Conservation (phyloP, 2,888 invertebrate species). For the Laspeyria flexula region DNA sequence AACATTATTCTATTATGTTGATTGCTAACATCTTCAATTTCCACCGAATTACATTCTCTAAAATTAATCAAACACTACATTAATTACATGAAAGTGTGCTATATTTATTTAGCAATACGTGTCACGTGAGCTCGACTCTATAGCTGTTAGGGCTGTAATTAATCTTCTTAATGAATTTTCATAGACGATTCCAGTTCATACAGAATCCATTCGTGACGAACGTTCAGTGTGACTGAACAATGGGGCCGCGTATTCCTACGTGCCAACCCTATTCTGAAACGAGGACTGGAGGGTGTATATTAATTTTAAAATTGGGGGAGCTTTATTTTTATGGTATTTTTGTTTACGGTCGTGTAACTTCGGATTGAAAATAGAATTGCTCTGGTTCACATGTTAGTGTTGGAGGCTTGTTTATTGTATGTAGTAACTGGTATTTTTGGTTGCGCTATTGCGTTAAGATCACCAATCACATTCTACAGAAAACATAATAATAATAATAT, state of each 20-base stretch:
- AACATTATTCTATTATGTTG: no score
- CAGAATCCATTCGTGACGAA: constrained; percentile 47
- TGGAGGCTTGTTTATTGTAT: no score
- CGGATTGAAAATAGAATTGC: constrained; percentile 3
- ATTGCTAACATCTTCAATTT: not conserved
- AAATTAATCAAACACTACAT: not conserved
- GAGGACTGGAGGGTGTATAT: constrained; percentile 1
- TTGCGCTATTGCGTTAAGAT: no score
- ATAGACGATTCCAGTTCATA: constrained; percentile 52
- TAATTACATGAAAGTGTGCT: constrained; percentile 3
- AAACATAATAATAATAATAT: no score
- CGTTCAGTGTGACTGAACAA: constrained; percentile 54
- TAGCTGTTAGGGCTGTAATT: constrained; percentile 52
- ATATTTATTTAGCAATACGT: constrained; percentile 47
- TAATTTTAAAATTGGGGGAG: constrained; percentile 14
- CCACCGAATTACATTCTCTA: not conserved
- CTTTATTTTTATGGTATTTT: constrained; percentile 2
- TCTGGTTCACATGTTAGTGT: not conserved
- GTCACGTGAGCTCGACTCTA: constrained; percentile 33
- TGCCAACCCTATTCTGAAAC: constrained; percentile 32
- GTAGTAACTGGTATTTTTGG: no score
- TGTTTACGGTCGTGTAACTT: constrained; percentile 3
- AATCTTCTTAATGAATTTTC: constrained; percentile 72
- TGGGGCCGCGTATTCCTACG: constrained; percentile 47
- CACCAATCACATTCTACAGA: no score